These are phyloP conservation scores for Parthenolecanium corni DNA, from an alignment of 2,888 invertebrate species.

Conservation along the genomic window DNA sequence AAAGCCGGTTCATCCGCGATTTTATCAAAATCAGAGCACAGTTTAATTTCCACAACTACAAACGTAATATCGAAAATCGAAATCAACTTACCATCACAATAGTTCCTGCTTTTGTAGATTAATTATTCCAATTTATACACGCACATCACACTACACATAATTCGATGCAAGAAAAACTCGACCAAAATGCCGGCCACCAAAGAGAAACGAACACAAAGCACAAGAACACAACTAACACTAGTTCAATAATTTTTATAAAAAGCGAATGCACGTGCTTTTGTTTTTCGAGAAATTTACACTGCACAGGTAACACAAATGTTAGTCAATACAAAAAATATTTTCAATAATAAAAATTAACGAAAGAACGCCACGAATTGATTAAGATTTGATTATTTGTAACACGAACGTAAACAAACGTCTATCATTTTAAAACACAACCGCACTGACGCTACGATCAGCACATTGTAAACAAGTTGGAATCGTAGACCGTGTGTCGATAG, in stretches of 20 bases:
- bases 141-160: neutral
- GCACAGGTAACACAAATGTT: neutral
- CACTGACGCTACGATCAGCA: neutral
- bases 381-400: no score
- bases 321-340: neutral
- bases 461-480: slow-evolving; percentile 1
- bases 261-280: no score
- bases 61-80: no score
- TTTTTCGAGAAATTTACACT: neutral
- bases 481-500: neutral
- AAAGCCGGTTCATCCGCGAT: no score
- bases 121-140: no score
- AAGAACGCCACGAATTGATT: no score
- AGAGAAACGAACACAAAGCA: neutral
- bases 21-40: no score
- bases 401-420: neutral
- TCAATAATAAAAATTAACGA: neutral
- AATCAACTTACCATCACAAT: no score
- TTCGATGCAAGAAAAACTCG: neutral
- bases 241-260: neutral
- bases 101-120: no score
- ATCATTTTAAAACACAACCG: neutral
- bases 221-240: neutral
- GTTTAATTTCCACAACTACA: no score
- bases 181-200: neutral